phyloP scores from a whole-genome alignment of 2,797 vertebrate genomes.

The Gymnodraco acuticeps region DNA sequence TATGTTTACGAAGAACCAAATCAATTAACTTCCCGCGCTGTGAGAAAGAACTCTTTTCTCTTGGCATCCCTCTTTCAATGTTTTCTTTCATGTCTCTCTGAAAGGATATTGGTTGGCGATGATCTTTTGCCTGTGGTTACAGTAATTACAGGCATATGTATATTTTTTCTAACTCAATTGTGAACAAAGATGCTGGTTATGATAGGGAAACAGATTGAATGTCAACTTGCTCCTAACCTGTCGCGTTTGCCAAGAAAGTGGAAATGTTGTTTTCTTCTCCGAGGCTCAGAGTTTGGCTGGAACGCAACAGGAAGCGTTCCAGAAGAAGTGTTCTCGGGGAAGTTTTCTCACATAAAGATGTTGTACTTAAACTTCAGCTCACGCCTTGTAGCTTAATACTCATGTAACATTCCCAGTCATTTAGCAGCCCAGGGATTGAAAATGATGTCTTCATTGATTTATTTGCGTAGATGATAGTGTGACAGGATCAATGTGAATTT shows the following conservation, averaged over 20 bases:
- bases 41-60: constrained; percentile 62
- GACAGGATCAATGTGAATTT: constrained; percentile 54
- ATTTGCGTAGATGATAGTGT: constrained; percentile 49
- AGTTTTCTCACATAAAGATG: constrained; percentile 70
- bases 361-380: constrained; percentile 59
- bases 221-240: constrained; percentile 78
- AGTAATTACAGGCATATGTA: constrained; percentile 82
- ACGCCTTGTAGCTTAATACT: constrained; percentile 50
- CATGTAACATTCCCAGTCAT: constrained; percentile 38
- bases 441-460: constrained; percentile 65
- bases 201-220: constrained; percentile 82
- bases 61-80: constrained; percentile 65
- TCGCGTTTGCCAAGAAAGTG: constrained; percentile 78
- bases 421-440: constrained; percentile 35
- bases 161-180: constrained; percentile 71
- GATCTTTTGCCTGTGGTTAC: constrained; percentile 80
- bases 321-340: constrained; percentile 69
- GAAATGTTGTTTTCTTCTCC: constrained; percentile 73
- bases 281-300: constrained; percentile 71
- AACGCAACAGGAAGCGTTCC: constrained; percentile 71
- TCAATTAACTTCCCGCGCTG: constrained; percentile 69
- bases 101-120: constrained; percentile 75
- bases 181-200: constrained; percentile 76
- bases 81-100: constrained; percentile 77
- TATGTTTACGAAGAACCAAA: constrained; percentile 72